Base-by-base conservation (phyloP, 1,140 invertebrate genomes). In the Drosophila bocki region DNA sequence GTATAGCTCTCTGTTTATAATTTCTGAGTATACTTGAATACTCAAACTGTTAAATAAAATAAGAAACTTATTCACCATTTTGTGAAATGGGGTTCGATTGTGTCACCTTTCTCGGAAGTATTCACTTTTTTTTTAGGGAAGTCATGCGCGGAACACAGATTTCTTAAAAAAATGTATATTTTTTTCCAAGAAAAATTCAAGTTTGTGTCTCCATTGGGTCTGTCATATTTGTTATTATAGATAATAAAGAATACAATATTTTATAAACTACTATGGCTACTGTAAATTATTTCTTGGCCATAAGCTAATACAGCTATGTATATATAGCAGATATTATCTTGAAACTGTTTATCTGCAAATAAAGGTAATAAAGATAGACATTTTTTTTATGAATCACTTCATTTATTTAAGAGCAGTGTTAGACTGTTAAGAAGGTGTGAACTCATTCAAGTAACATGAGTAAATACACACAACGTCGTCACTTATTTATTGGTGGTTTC, bases 1-100 rank as follows among this genome's bases (percentile, higher is more conserved):
- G 9, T 67, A 42, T 42, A 65, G 44, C 56, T 47, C 17, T 39
- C 26, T 39, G 3, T 9, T 67, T 61, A 19, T 37, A 12, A 48
- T 17, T 17, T 13, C 15, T 37, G 7, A 3, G n/a, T 33, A 1
- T 22, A 15, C 0, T 59, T 26, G 17, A 62, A 63, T 3, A 12
- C 1, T 0, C 11, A 22, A 12, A 39, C 32, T 48, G 2, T 50
- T 50, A 15, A 51, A 41, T 33, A 50, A 42, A 41, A 50, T 19
- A 41, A 33, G 8, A 12, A 51, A n/a, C 4, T n/a, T 39, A n/a
- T 22, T 22, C 9, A n/a, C 0, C 15, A 54, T 13, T 4, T 13
- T 2, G 7, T 53, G 1, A 5, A 53, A 9, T 54, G 33, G 12
- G 15, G 13, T 37, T 15, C 2, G 11, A 19, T 19, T 19, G 12